A percentile compares a stretch with the other conserved stretches of the same genome.
phyloP scores from a whole-genome alignment of 2,888 invertebrate species.

The Dasysyrphus albostriatus region DNA sequence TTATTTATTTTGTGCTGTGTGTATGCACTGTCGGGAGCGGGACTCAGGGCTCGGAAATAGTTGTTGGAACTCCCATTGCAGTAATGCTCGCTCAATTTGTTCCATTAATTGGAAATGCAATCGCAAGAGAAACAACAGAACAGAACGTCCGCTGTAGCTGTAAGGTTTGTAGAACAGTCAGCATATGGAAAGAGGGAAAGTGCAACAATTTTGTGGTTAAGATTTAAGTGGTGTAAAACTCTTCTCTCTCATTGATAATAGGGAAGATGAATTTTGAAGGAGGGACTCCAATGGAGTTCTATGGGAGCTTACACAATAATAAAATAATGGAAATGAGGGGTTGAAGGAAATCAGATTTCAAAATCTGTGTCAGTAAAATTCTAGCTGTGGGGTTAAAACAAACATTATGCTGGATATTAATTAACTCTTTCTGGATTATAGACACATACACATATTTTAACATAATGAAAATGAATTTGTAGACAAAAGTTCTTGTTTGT shows the following conservation, averaged over 20 bases:
- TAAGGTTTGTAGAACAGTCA: slow-evolving; percentile 1
- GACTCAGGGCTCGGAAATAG: not conserved
- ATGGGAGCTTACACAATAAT: slow-evolving; percentile 5
- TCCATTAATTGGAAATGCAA: slow-evolving; percentile 71
- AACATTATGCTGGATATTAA: slow-evolving; percentile 13
- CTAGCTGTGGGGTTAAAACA: not conserved
- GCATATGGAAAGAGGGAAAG: not conserved
- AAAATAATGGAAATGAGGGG: slow-evolving; percentile 11
- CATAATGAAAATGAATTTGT: not conserved
- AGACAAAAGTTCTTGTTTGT: no score
- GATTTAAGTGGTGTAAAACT: slow-evolving; percentile 34
- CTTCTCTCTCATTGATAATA: not conserved
- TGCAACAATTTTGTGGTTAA: slow-evolving; percentile 61
- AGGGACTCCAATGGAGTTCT: slow-evolving; percentile 39
- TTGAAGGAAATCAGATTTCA: slow-evolving; percentile 43
- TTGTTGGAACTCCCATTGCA: slow-evolving; percentile 46
- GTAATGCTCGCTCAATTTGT: slow-evolving; percentile 74
- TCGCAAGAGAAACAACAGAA: slow-evolving; percentile 60
- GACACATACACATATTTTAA: not conserved
- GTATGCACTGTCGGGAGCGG: slow-evolving; percentile 3
- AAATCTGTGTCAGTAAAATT: slow-evolving; percentile 41
- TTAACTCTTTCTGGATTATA: slow-evolving; percentile 11
- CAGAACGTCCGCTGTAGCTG: slow-evolving; percentile 23
- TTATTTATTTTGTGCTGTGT: slow-evolving; percentile 5
- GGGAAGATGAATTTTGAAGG: slow-evolving; percentile 26